Percentiles rank a stretch among this genome's conserved stretches.
Evolutionary conservation across 2,113 vertebrate genomes (phyloP).

Genomic region (rat (Rattus norvegicus)): GRCr8 NC_086019.1:99684001-99684500

Average conservation of each 20-base stretch:
- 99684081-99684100: background rate
- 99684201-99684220: background rate
- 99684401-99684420: background rate
- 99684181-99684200: fast-evolving
- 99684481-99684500: background rate
- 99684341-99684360: background rate
- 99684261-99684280: background rate
- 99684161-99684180: no score
- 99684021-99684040: background rate
- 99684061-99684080: background rate
- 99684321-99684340: background rate
- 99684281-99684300: background rate
- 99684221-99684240: background rate
- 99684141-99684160: no score
- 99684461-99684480: background rate
- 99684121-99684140: background rate
- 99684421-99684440: background rate
- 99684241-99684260: background rate
- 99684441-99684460: background rate
- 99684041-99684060: background rate
- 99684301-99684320: background rate
- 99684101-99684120: background rate
- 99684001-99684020: background rate
- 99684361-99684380: background rate
- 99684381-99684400: background rate